A percentile compares a stretch with the other conserved stretches of the same genome.
Evolutionary conservation across 2,888 invertebrate species (phyloP).

Genomic region (Ormyrus labotus): DNA sequence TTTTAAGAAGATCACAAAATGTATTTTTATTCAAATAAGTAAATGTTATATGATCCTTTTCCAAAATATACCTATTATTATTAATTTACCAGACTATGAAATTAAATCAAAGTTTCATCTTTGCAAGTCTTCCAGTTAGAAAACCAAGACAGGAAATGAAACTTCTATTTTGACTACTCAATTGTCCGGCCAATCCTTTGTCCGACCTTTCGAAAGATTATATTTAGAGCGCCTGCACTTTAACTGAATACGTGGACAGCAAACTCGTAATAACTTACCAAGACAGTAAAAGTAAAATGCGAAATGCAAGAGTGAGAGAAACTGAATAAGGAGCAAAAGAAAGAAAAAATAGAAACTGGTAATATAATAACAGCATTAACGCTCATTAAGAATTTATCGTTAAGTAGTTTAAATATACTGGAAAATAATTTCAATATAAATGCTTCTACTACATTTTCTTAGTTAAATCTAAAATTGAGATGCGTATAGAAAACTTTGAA

Average conservation of each 20-base stretch:
- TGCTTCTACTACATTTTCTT: constrained; percentile 3
- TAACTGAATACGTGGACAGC: constrained; percentile 43
- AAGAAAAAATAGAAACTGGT: constrained; percentile 34
- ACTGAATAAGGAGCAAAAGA: constrained; percentile 1
- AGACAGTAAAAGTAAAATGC: neutral
- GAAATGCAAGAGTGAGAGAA: constrained; percentile 18
- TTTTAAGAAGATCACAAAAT: too few relatives aligned
- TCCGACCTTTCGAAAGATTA: constrained; percentile 28
- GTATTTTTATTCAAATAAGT: too few relatives aligned
- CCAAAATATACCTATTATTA: too few relatives aligned
- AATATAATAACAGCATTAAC: constrained; percentile 68
- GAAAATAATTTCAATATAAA: constrained; percentile 28
- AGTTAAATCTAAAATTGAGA: neutral
- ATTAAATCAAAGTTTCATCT: too few relatives aligned
- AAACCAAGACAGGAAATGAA: constrained; percentile 1
- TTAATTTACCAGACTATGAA: too few relatives aligned
- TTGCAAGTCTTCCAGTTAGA: too few relatives aligned
- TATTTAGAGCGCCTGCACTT: constrained; percentile 34
- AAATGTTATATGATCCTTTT: too few relatives aligned
- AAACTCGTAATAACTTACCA: constrained; percentile 12
- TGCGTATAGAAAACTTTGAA: too few relatives aligned
- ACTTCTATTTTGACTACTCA: constrained; percentile 26
- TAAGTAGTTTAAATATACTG: constrained; percentile 60
- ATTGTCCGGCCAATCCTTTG: neutral
- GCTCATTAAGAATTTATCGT: constrained; percentile 66